Conservation (phyloP, 2,797 vertebrate species). For the Sebastes matsubarae region DNA sequence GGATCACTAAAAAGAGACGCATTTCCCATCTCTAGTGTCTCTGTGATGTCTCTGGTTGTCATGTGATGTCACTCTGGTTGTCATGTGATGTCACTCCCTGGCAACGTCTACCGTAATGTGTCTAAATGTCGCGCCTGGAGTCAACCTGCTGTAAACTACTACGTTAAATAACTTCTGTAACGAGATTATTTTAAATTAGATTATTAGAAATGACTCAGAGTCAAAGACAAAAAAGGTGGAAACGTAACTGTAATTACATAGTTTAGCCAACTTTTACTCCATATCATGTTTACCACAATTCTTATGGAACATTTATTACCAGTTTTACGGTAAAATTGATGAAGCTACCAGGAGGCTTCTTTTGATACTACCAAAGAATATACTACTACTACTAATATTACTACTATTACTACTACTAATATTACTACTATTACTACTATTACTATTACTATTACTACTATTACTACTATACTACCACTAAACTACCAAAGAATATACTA, state of each 20-base stretch:
- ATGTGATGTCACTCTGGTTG: too few relatives aligned
- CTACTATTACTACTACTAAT: too few relatives aligned
- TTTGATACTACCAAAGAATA: too few relatives aligned
- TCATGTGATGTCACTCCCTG: slow-evolving; percentile 12
- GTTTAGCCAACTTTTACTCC: not conserved
- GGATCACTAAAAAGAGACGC: too few relatives aligned
- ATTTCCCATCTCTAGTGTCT: too few relatives aligned
- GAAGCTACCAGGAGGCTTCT: not conserved
- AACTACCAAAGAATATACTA: too few relatives aligned
- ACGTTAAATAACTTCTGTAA: not conserved
- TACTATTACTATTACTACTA: too few relatives aligned
- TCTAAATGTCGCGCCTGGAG: not conserved
- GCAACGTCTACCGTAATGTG: slow-evolving; percentile 47
- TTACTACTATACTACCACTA: too few relatives aligned
- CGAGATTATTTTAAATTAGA: too few relatives aligned
- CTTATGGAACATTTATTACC: not conserved
- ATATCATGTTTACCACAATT: not conserved
- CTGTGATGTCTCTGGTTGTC: too few relatives aligned
- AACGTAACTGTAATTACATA: accelerated
- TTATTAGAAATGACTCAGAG: not conserved
- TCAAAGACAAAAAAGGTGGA: too few relatives aligned
- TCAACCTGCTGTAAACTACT: not conserved
- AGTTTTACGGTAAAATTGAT: slow-evolving; percentile 26
- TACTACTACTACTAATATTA: not conserved
- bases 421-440: too few relatives aligned